phyloP scores from a whole-genome alignment of 2,113 vertebrate species.

The Gulo gulo region DNA sequence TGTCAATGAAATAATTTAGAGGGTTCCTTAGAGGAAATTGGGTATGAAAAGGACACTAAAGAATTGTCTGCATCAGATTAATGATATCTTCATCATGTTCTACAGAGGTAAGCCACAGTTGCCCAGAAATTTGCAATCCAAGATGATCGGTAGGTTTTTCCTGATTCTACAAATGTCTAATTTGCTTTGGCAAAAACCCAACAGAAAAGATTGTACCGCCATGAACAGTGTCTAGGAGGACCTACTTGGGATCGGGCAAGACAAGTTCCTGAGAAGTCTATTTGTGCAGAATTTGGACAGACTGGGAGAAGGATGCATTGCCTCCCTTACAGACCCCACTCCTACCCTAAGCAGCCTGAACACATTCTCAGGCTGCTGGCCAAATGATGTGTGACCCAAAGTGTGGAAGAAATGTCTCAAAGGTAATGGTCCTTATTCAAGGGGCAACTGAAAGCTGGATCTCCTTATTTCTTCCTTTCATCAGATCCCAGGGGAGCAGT shows the following conservation, averaged over 20 bases:
- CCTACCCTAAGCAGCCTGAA: background rate
- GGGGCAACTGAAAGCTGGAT: background rate
- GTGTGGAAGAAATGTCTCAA: background rate
- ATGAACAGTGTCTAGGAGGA: background rate
- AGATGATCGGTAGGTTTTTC: background rate
- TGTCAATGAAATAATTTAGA: background rate
- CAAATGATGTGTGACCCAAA: background rate
- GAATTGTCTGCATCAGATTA: background rate
- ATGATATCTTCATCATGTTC: background rate
- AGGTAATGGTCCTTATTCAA: constrained; percentile 24
- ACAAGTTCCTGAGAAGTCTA: background rate
- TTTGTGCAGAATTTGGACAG: background rate
- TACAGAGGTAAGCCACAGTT: background rate
- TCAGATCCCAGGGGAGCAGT: background rate
- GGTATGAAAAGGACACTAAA: background rate
- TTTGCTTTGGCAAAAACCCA: background rate
- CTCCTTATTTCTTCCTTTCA: background rate
- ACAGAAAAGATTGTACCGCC: background rate
- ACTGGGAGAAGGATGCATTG: background rate
- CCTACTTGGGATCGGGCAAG: background rate
- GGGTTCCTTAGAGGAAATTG: background rate
- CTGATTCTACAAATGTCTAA: background rate
- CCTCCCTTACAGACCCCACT: background rate
- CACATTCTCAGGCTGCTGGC: background rate
- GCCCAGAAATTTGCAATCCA: background rate